These are phyloP conservation scores for Phalacrocorax brasilianus DNA, from an alignment of 2,113 vertebrate genomes.

Conservation along the genomic window DNA sequence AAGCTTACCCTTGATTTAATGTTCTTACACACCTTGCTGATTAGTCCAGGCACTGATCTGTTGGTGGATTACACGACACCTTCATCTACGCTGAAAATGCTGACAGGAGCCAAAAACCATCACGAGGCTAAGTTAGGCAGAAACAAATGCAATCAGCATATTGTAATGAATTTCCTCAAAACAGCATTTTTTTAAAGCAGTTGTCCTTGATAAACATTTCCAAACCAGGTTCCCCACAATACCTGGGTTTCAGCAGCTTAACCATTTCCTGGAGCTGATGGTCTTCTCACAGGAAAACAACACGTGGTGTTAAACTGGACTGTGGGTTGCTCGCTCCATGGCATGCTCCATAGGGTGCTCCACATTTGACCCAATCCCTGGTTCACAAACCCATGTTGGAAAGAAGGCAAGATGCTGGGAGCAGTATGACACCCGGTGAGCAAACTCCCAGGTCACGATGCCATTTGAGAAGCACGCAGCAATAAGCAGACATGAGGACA, in stretches of 20 bases:
- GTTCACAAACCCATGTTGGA: fast-evolving
- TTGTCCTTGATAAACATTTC: not conserved
- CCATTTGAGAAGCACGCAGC: not conserved
- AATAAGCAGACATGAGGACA: not conserved
- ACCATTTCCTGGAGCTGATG: not conserved
- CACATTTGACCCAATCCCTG: not conserved
- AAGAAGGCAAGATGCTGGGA: not conserved
- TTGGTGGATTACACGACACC: not conserved
- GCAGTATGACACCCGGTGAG: not conserved
- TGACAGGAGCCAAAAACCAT: not conserved
- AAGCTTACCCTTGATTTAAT: not conserved
- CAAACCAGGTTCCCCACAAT: not conserved
- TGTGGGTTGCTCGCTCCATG: fast-evolving
- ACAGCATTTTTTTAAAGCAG: not conserved
- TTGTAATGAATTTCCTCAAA: not conserved
- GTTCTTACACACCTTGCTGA: not conserved
- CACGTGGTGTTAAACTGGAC: fast-evolving
- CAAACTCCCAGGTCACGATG: not conserved
- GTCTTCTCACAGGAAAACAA: not conserved
- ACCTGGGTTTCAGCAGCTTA: not conserved
- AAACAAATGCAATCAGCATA: not conserved
- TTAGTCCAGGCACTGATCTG: not conserved
- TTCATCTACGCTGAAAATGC: not conserved
- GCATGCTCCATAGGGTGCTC: not conserved
- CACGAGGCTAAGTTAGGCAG: not conserved